A percentile compares a stretch with the other conserved stretches of the same genome.
Conservation (phyloP, 2,888 invertebrate species). For the Diloba caeruleocephala region DNA sequence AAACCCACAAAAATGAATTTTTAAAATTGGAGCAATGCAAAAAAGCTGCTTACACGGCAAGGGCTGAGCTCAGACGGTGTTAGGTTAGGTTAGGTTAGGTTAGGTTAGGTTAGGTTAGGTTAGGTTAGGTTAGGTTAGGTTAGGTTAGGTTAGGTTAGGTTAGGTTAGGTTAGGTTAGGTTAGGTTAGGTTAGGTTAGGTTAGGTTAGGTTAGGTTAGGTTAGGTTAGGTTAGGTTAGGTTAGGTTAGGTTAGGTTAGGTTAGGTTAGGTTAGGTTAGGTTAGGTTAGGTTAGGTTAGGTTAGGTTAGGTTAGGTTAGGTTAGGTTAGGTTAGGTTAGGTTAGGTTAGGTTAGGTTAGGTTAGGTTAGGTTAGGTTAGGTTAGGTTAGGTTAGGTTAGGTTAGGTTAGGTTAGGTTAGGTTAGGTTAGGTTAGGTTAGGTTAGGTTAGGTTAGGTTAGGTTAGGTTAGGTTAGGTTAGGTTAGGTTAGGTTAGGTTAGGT, state of each 20-base stretch:
- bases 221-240: constrained; percentile 43
- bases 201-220: constrained; percentile 41
- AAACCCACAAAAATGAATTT: too few relatives aligned
- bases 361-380: constrained; percentile 31
- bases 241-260: constrained; percentile 39
- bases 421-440: constrained; percentile 23
- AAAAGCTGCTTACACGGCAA: too few relatives aligned
- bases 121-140: constrained; percentile 37
- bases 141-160: constrained; percentile 29
- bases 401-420: constrained; percentile 29
- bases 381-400: constrained; percentile 28
- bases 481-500: constrained; percentile 27
- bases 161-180: constrained; percentile 15
- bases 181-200: constrained; percentile 39
- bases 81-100: constrained; percentile 38
- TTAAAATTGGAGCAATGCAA: too few relatives aligned
- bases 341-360: constrained; percentile 21
- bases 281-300: constrained; percentile 17
- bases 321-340: constrained; percentile 22
- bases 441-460: constrained; percentile 23
- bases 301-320: constrained; percentile 20
- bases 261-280: constrained; percentile 38
- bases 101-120: constrained; percentile 38
- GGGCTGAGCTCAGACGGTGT: too few relatives aligned
- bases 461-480: constrained; percentile 25